Base-by-base conservation (phyloP, 1,140 invertebrate species). In the Dinoponera quadriceps region DNA sequence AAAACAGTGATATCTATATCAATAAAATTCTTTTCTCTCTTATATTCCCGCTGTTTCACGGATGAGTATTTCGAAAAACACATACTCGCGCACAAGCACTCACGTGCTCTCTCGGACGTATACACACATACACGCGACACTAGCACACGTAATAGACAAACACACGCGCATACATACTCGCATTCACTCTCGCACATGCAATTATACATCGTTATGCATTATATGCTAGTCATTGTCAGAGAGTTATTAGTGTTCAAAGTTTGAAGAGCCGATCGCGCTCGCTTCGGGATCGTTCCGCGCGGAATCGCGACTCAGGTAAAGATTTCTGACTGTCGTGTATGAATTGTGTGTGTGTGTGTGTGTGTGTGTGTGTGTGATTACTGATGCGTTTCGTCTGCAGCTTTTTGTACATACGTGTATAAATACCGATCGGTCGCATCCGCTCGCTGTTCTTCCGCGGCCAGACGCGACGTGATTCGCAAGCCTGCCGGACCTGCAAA, bases 211-310 rank as follows among this genome's bases (percentile, higher is more conserved):
- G 84, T 89, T 89, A 91, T 87, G 86, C 68, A 85, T 92, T 92
- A 92, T 73, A 89, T 82, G 62, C 88, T 92, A 92, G 83, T 92
- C 91, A 92, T 92, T 92, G 92, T 91, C 91, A 92, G 88, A 92
- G 86, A 92, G 82, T 91, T 85, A 91, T 91, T 92, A 88, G 66
- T 85, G 72, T 89, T 87, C 54, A 83, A 85, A 87, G 85, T 87
- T 91, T 82, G 60, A 90, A 90, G 85, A 82, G 77, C 27, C 44
- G 73, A 78, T 65, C 83, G 74, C 85, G 60, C 88, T 86, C 82
- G 62, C 73, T 66, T 81, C 88, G 73, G 82, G 65, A 74, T 68
- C 48, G 62, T 66, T 71, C 66, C 55, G 63, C 54, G 55, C 22
- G 65, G 51, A 80, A 59, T 44, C 65, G 75, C 51, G 51, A 80